These are phyloP conservation scores for Brachyopa scutellaris DNA, from an alignment of 2,888 invertebrate genomes.

Conservation along the genomic window DNA sequence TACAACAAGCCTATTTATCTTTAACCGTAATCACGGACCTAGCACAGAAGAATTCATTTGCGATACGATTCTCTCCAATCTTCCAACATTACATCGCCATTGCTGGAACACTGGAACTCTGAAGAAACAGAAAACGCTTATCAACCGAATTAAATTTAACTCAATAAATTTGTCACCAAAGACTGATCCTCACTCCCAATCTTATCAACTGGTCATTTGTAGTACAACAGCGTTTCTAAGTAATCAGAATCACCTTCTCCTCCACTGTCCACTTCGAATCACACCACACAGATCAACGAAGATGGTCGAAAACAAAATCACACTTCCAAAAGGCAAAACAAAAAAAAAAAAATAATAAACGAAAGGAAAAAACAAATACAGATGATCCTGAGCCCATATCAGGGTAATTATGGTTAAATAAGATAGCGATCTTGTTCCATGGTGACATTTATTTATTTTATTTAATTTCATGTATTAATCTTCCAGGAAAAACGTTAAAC, in stretches of 20 bases:
- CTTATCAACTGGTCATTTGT: slow-evolving; percentile 71
- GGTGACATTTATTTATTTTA: slow-evolving; percentile 82
- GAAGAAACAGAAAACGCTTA: too few species aligned
- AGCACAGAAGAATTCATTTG: not conserved
- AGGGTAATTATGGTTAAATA: slow-evolving; percentile 83
- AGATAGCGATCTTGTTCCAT: slow-evolving; percentile 82
- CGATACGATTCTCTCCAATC: not conserved
- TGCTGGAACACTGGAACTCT: not conserved
- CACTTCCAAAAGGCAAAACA: slow-evolving; percentile 63
- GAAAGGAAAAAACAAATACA: slow-evolving; percentile 74
- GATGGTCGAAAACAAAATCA: slow-evolving; percentile 55
- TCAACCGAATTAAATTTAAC: slow-evolving; percentile 53
- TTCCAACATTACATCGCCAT: not conserved
- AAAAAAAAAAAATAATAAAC: slow-evolving; percentile 39
- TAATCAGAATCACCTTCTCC: slow-evolving; percentile 66
- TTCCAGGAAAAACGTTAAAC: slow-evolving; percentile 78
- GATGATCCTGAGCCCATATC: slow-evolving; percentile 79
- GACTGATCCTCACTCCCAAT: slow-evolving; percentile 49
- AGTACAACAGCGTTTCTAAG: slow-evolving; percentile 68
- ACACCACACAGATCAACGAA: slow-evolving; percentile 54
- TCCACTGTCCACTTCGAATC: slow-evolving; percentile 41
- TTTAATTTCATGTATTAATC: slow-evolving; percentile 82
- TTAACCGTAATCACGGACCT: slow-evolving; percentile 3
- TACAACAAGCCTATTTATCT: not conserved
- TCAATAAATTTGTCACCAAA: slow-evolving; percentile 69